Percentiles rank a stretch among this genome's conserved stretches.
phyloP scores from a whole-genome alignment of 2,888 invertebrate genomes.

The Silvanus unidentatus region DNA sequence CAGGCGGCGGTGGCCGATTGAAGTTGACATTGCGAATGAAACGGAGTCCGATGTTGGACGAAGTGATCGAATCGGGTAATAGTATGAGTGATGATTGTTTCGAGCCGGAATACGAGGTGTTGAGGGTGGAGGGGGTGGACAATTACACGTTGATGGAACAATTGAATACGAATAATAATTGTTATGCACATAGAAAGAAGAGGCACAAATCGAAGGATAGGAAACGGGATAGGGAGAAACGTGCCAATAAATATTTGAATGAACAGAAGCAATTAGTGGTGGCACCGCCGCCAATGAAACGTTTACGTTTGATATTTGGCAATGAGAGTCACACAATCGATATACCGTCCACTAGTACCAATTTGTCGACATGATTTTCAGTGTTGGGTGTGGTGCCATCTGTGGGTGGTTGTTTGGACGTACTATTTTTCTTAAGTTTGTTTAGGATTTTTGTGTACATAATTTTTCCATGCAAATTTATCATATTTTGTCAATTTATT shows the following conservation, averaged over 20 bases:
- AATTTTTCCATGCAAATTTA: too few relatives aligned
- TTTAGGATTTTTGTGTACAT: too few relatives aligned
- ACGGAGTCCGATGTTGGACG: conserved; percentile 78
- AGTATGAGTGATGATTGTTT: conserved; percentile 60
- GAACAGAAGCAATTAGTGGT: conserved; percentile 36
- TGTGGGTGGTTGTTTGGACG: background rate
- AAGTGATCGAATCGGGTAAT: conserved; percentile 75
- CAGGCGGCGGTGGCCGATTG: conserved; percentile 51
- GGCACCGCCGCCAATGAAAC: conserved; percentile 68
- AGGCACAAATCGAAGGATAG: conserved; percentile 55
- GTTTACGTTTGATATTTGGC: conserved; percentile 80
- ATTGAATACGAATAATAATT: conserved; percentile 38
- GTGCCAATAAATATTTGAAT: conserved; percentile 10
- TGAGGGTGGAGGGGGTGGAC: conserved; percentile 72
- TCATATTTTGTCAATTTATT: too few relatives aligned
- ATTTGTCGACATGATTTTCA: conserved; percentile 18
- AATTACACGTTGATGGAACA: conserved; percentile 33
- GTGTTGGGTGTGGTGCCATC: too few relatives aligned
- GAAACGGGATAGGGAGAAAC: conserved; percentile 36
- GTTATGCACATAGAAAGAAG: conserved; percentile 56
- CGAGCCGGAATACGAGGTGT: conserved; percentile 77
- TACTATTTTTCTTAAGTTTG: conserved; percentile 2
- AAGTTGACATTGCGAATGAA: conserved; percentile 83
- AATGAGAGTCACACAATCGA: conserved; percentile 86
- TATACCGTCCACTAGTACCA: conserved; percentile 69